Percentiles rank a stretch among this genome's conserved stretches.
These are phyloP conservation scores for Heliconius sara DNA, from an alignment of 2,888 invertebrate genomes.

Conservation along the genomic window DNA sequence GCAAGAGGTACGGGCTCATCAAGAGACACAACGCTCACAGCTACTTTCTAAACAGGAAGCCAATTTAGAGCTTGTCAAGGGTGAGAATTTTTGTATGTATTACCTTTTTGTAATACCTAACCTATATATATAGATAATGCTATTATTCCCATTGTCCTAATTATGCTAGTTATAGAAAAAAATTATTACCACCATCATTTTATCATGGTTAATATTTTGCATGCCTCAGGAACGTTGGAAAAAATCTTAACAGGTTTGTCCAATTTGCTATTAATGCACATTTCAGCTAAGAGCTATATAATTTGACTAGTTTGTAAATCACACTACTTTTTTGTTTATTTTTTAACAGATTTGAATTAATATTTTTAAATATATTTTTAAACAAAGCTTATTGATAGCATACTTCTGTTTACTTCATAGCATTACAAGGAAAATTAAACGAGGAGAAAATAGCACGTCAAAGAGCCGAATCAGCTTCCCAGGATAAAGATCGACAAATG, in stretches of 20 bases:
- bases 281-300: conserved; percentile 35
- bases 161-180: conserved; percentile 44
- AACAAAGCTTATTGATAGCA: background rate
- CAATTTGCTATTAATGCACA: conserved; percentile 66
- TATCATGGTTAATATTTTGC: conserved; percentile 77
- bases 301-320: background rate
- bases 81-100: conserved; percentile 73
- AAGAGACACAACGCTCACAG: conserved; percentile 93
- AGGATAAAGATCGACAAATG: conserved; percentile 97
- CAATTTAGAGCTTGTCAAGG: conserved; percentile 95
- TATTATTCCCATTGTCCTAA: conserved; percentile 37
- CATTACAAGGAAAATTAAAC: conserved; percentile 94
- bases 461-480: conserved; percentile 92
- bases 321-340: background rate
- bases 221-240: conserved; percentile 87
- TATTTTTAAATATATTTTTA: background rate
- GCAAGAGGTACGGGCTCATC: conserved; percentile 94
- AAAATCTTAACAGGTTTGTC: conserved; percentile 87
- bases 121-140: conserved; percentile 35
- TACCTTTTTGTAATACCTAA: conserved; percentile 37
- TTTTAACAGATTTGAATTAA: too few relatives aligned
- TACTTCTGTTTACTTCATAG: conserved; percentile 70
- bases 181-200: conserved; percentile 51
- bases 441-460: conserved; percentile 95
- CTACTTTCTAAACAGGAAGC: conserved; percentile 95